Evolutionary conservation across 92 coral and sea anemone species (phyloP).

Genomic region (Palythoa grandiflora): DNA sequence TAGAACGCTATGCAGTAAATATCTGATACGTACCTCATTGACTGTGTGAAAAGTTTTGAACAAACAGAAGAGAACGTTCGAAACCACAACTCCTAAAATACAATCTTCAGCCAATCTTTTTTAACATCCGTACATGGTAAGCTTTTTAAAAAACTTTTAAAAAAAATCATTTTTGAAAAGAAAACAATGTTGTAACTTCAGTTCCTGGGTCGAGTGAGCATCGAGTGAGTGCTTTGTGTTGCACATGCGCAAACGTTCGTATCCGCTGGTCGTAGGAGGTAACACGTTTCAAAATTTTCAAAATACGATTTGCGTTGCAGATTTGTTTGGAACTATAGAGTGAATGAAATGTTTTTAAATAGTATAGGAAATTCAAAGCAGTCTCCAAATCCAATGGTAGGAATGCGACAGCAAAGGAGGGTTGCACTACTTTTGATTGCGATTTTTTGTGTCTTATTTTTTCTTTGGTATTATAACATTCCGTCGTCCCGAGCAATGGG

Average conservation of each 20-base stretch:
- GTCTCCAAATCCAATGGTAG: constrained; percentile 35
- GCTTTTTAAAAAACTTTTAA: not conserved
- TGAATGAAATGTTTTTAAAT: constrained; percentile 9
- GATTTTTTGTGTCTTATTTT: not conserved
- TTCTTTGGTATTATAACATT: constrained; percentile 28
- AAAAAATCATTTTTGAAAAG: not conserved
- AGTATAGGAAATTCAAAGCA: not conserved
- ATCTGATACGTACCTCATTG: not conserved
- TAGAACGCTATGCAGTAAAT: too few relatives aligned
- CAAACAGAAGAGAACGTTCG: not conserved
- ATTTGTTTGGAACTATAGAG: too few relatives aligned
- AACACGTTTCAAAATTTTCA: too few relatives aligned
- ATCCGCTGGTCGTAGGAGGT: not conserved
- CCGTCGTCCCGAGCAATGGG: not conserved
- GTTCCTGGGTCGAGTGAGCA: too few relatives aligned
- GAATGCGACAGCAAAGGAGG: constrained; percentile 31
- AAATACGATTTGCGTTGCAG: too few relatives aligned
- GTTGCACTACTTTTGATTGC: not conserved
- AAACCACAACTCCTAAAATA: not conserved
- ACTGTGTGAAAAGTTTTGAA: not conserved
- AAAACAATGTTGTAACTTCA: too few relatives aligned
- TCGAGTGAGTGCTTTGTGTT: not conserved
- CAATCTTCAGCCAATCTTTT: not conserved
- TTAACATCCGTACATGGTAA: not conserved
- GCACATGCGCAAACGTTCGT: not conserved